A percentile compares a stretch with the other conserved stretches of the same genome.
Conservation (phyloP, 2,888 invertebrate genomes). For the Mongoloraphidia duomilia region DNA sequence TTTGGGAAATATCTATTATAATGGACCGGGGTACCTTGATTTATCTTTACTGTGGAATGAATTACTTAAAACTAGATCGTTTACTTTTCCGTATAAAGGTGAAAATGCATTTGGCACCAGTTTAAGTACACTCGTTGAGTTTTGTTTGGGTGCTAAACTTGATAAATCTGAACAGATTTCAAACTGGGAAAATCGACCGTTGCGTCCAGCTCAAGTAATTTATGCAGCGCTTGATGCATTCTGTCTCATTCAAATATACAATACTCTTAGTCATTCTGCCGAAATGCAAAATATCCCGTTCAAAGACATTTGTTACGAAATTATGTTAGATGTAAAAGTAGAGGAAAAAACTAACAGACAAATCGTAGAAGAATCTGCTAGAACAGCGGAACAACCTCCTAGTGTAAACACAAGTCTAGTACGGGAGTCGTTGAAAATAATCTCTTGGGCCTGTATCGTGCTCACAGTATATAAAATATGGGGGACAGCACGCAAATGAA, state of each 20-base stretch:
- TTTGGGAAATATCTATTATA: constrained; percentile 30
- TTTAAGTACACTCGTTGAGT: constrained; percentile 57
- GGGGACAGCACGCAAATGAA: too few relatives aligned
- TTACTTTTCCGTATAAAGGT: constrained; percentile 38
- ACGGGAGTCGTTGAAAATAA: constrained; percentile 27
- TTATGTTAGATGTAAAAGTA: constrained; percentile 38
- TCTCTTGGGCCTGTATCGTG: too few relatives aligned
- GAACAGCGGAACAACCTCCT: constrained; percentile 18
- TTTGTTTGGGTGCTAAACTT: constrained; percentile 60
- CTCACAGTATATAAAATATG: too few relatives aligned
- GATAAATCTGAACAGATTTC: constrained; percentile 85
- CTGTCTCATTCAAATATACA: constrained; percentile 69
- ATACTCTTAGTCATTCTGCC: constrained; percentile 39
- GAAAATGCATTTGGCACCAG: constrained; percentile 43
- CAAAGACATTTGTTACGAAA: constrained; percentile 44
- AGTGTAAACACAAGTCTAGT: constrained; percentile 20
- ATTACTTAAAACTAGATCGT: constrained; percentile 34
- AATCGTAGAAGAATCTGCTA: neutral
- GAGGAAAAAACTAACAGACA: constrained; percentile 27
- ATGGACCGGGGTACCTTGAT: constrained; percentile 41
- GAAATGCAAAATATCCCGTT: constrained; percentile 40
- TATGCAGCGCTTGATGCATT: constrained; percentile 85
- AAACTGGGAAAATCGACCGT: constrained; percentile 76
- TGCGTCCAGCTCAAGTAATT: constrained; percentile 58
- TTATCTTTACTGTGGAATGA: constrained; percentile 43